Base-by-base conservation (phyloP, 1,140 invertebrate species). In the Berghia stephanieae region DNA sequence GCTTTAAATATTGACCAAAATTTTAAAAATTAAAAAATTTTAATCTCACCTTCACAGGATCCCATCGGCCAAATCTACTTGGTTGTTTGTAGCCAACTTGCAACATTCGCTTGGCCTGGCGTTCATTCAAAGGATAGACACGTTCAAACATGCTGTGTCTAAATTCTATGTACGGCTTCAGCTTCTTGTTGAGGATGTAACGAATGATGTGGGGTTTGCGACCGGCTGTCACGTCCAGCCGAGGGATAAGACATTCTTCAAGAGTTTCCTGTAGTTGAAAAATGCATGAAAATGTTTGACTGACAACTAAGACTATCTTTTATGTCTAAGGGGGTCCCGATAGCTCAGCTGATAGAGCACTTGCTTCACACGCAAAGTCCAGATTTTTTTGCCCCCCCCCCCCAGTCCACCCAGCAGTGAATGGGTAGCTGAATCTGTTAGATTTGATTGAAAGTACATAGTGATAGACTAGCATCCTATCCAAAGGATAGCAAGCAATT, bases 51-150 rank as follows among this genome's bases (percentile, higher is more conserved):
- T 83, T 83, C 4, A 90, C 87, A 43, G 89, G 89, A 83, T 88
- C 89, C 89, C 89, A 90, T 68, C 86, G 78, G 18, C 88, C 88
- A 83, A 90, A 90, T 75, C 88, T 77, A 77, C 88, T 90, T 10
- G 84, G 84, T 38, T 88, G 86, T 83, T 89, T 90, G 79, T 89
- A 90, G 1, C 89, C 89, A n/a, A 75, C 79, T 16, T 86, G 82
- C 2, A 90, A 78, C 84, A 90, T 86, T 42, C 83, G 82, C 16
- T 82, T 79, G 1, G 89, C 88, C 36, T 88, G 72, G 44, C 79
- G 78, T 70, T 88, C 86, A 80, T 74, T 86, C 55, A 90, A 79
- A 1, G 88, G 85, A 72, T 88, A 89, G 0, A 89, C 86, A 52
- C 89, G 77, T 78, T 90, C 89, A 85, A 90, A 90, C 52, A 90